A percentile compares a stretch with the other conserved stretches of the same genome.
These are phyloP conservation scores for Elanus axillaris DNA, from an alignment of 2,113 vertebrate genomes.

Conservation along the genomic window DNA sequence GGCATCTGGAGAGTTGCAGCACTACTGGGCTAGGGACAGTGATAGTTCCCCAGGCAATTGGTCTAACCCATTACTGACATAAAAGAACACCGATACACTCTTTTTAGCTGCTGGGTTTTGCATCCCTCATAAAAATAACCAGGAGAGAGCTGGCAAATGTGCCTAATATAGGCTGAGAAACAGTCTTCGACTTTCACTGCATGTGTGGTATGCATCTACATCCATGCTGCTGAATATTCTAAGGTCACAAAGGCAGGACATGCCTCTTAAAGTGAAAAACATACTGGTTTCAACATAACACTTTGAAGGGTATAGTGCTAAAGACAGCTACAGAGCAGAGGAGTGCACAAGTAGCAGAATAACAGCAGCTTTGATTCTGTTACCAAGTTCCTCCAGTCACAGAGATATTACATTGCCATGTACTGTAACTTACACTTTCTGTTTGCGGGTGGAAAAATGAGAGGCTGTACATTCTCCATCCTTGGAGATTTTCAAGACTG, in stretches of 20 bases:
- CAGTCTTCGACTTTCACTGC: neutral
- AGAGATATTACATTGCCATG: neutral
- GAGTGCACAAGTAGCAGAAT: neutral
- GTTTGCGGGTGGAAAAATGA: neutral
- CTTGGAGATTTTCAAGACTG: neutral
- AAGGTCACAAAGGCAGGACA: neutral
- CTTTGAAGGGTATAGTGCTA: neutral
- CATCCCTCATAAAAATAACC: neutral
- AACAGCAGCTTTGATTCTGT: neutral
- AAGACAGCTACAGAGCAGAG: neutral
- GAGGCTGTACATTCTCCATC: neutral
- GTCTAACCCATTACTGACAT: neutral
- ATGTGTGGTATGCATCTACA: neutral
- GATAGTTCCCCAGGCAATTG: neutral
- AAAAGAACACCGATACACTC: neutral
- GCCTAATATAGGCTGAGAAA: neutral
- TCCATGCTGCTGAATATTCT: neutral
- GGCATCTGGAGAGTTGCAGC: neutral
- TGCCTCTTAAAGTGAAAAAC: neutral
- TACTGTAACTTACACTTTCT: neutral
- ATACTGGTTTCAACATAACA: neutral
- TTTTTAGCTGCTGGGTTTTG: neutral
- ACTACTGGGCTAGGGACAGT: neutral
- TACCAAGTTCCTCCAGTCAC: neutral
- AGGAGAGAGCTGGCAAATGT: neutral